phyloP scores from a whole-genome alignment of 2,797 vertebrate genomes.

The Enteromius trimaculatus region DNA sequence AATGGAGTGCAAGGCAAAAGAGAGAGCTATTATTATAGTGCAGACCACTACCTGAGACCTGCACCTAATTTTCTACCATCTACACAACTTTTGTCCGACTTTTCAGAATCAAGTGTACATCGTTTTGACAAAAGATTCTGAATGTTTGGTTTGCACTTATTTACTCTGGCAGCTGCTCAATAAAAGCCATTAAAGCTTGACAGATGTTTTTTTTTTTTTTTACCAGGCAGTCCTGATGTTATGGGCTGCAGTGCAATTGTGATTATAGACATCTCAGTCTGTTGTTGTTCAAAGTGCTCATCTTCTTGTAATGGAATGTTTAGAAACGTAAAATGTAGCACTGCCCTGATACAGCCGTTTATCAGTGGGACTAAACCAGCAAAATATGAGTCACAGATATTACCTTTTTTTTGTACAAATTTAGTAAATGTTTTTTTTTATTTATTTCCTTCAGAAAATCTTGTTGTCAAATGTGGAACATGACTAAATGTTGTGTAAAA shows the following conservation, averaged over 20 bases:
- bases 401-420: too few relatives aligned
- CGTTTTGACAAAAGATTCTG: neutral
- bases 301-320: neutral
- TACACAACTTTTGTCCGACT: neutral
- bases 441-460: too few relatives aligned
- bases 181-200: constrained; percentile 36
- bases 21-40: neutral
- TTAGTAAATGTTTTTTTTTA: too few relatives aligned
- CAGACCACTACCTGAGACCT: neutral
- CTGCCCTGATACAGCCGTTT: too few relatives aligned
- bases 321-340: neutral
- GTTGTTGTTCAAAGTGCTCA: neutral
- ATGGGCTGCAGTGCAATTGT: neutral
- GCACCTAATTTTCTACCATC: neutral
- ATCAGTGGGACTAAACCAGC: too few relatives aligned
- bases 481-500: too few relatives aligned
- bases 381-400: too few relatives aligned
- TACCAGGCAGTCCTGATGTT: neutral
- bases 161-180: constrained; percentile 28
- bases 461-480: too few relatives aligned
- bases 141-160: constrained; percentile 17
- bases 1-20: neutral
- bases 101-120: neutral
- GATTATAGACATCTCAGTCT: constrained; percentile 9
- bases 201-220: neutral